Base-by-base conservation (phyloP, 2,113 vertebrate species). In the Tetraodon nigroviridis region DNA sequence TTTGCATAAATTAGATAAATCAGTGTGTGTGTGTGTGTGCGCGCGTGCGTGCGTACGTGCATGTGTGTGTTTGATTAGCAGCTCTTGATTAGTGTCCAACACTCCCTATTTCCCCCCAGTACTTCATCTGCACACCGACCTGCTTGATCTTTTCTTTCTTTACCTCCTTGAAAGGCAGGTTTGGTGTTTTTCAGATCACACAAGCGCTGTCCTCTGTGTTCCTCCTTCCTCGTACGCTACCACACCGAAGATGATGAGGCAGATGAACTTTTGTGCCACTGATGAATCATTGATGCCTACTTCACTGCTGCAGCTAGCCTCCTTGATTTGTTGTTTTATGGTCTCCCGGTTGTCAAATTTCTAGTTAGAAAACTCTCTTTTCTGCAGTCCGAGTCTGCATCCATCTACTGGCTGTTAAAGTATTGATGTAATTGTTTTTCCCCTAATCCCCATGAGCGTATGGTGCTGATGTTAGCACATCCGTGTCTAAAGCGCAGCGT, bases 1-100 rank as follows among this genome's bases (percentile, higher is more conserved):
- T 78, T 61, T 73, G 59, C 61, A 69, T 72, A 63, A 72, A 67
- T 65, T 27, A 14, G 15, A 16, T 46, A 17, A 17, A n/a, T 46
- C 15, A 42, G 16, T 48, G 18, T 64, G 21, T 53, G 16, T 49
- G 45, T 55, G 47, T 57, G 19, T 54, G 44, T 57, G 22, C 68
- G 19, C 61, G 69, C 67, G 59, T 63, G 48, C 29, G 40, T 51
- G 49, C 53, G 14, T 32, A 67, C 73, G 64, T 77, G 49, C 63
- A 58, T 72, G 78, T 78, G 79, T 80, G 74, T 64, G 82, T 76
- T 63, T 69, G 64, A 82, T 48, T 68, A 64, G 67, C 64, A 73
- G 54, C 57, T 53, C 75, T 69, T 69, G 58, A 73, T 74, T 59
- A 51, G 55, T 59, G 74, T 67, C 72, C 79, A 80, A 57, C 68